Conservation (phyloP, 37 sponge, comb jelly and placozoan genomes). For the Hormiphora californensis region DNA sequence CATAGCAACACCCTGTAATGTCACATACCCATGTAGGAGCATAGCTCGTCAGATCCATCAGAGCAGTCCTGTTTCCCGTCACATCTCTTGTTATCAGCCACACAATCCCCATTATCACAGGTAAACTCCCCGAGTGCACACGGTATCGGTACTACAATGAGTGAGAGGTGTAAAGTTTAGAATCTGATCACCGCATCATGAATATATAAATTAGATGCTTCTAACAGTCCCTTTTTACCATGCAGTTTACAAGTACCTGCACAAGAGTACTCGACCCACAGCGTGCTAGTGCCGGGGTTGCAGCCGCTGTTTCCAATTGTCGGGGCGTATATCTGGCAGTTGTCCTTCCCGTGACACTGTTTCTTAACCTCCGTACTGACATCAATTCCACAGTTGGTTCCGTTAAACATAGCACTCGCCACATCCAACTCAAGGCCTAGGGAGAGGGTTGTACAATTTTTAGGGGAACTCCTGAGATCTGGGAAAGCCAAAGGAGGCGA, state of each 20-base stretch:
- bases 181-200: not conserved
- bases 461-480: no score
- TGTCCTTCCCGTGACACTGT: slow-evolving; percentile 26
- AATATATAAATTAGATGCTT: not conserved
- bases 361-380: not conserved
- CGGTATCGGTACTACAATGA: not conserved
- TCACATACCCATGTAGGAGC: slow-evolving; percentile 37
- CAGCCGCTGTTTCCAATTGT: slow-evolving; percentile 44
- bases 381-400: slow-evolving; percentile 27
- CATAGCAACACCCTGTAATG: not conserved
- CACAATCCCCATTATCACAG: slow-evolving; percentile 33
- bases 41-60: slow-evolving; percentile 29
- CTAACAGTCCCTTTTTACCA: not conserved
- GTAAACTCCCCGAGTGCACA: slow-evolving; percentile 46
- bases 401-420: not conserved
- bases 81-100: slow-evolving; percentile 22
- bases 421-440: no score
- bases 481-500: no score
- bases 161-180: not conserved
- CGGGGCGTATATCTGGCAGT: slow-evolving; percentile 27
- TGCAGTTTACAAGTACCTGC: no score
- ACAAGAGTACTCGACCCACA: slow-evolving; percentile 13
- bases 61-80: slow-evolving; percentile 41
- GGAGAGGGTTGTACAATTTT: no score
- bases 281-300: not conserved